Evolutionary conservation across 2,888 invertebrate genomes (phyloP), one percentile per base, ranked within the genome.

Genomic region (Aquatica leii): DNA sequence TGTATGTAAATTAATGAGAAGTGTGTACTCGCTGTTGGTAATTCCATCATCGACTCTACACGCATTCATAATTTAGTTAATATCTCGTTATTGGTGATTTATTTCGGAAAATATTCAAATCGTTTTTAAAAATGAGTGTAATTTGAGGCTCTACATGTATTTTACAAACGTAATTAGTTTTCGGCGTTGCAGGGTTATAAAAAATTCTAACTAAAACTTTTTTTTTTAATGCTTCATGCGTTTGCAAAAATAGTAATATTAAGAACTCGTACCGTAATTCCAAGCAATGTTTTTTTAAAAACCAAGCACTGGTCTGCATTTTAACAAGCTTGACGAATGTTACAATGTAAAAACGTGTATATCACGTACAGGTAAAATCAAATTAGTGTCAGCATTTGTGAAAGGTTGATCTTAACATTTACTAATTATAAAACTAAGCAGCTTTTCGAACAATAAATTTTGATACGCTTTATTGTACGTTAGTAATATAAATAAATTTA

Each of bases 341-440:
- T 62, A 65, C 62, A 59, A 48, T 65, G 59, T 58, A 66, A 68
- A 71, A 69, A 68, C 67, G 66, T 69, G 65, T 70, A 69, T 68
- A 69, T 68, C 70, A 69, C 62, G 66, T 67, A 61, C 62, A 67
- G 66, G 67, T 54, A 67, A 71, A 72, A 72, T 72, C 66, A 72
- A 72, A 72, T 72, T 72, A 72, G 67, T 61, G 69, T 62, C 40
- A 61, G 61, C 53, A 54, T 58, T 6, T 24, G 24, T 24, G 6
- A 6, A 24, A 2, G 24, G 2, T 24, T 24, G 24, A 4, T 24
- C 6, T 24, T 24, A 24, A 4, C 6, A 24, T 24, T 24, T 20
- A 37, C 24, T n/a, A 51, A 34, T 34, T 41, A 24, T 6, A 6
- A 24, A 24, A 24, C 6, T 24, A 24, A 24, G 6, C 6, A 24